A percentile compares a stretch with the other conserved stretches of the same genome.
Evolutionary conservation across 2,888 invertebrate genomes (phyloP).

Genomic region (Sisyra nigra): DNA sequence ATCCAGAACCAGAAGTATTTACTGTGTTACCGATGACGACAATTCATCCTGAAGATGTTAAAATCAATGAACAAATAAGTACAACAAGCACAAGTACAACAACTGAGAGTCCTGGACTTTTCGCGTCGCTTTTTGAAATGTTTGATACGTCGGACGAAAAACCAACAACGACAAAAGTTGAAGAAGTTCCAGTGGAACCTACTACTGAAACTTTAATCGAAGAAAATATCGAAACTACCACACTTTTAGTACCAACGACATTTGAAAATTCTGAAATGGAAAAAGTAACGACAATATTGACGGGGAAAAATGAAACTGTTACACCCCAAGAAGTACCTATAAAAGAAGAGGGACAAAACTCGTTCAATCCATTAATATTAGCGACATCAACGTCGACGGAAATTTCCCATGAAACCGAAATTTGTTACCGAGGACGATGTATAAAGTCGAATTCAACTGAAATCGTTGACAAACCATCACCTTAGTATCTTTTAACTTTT

Average conservation of each 20-base stretch:
- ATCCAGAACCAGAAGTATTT: background rate
- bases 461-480: conserved; percentile 21
- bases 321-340: conserved; percentile 3
- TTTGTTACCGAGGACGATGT: conserved; percentile 73
- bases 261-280: conserved; percentile 4
- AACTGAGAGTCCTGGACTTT: conserved; percentile 17
- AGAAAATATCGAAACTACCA: conserved; percentile 11
- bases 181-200: conserved; percentile 9
- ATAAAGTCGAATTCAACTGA: conserved; percentile 35
- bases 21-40: background rate
- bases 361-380: conserved; percentile 37
- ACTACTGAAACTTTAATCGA: conserved; percentile 9
- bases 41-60: background rate
- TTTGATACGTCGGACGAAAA: conserved; percentile 23
- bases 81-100: conserved; percentile 1
- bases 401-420: conserved; percentile 73
- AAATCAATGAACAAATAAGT: no score
- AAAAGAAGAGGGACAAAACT: conserved; percentile 18
- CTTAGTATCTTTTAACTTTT: conserved; percentile 8
- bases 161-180: conserved; percentile 10
- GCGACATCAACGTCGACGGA: conserved; percentile 69
- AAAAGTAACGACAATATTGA: conserved; percentile 3
- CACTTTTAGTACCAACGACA: conserved; percentile 10
- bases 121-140: conserved; percentile 23
- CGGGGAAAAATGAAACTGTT: conserved; percentile 5